Evolutionary conservation across 2,888 invertebrate genomes (phyloP).

Genomic region (Hybos culiciformis): DNA sequence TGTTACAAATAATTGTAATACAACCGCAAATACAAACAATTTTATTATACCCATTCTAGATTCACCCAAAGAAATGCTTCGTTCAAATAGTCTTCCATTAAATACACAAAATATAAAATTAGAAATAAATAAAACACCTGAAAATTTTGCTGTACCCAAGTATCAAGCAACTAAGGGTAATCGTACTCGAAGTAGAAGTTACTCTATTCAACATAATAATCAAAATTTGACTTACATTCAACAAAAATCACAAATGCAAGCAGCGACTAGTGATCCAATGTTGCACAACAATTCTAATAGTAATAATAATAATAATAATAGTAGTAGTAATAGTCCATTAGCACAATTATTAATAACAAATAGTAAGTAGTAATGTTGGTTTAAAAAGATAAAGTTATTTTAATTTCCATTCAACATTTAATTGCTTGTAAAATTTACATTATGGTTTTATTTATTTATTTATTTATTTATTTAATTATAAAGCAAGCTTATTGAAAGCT

Average conservation of each 20-base stretch:
- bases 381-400: background rate
- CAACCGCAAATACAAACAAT: background rate
- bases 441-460: no score
- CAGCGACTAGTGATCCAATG: slow-evolving; percentile 64
- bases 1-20: slow-evolving; percentile 16
- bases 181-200: slow-evolving; percentile 14
- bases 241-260: slow-evolving; percentile 47
- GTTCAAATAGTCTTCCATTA: slow-evolving; percentile 48
- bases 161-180: slow-evolving; percentile 16
- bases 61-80: slow-evolving; percentile 40
- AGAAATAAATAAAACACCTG: slow-evolving; percentile 22
- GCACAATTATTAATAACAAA: slow-evolving; percentile 61
- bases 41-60: slow-evolving; percentile 15
- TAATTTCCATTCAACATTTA: background rate
- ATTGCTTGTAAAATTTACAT: no score
- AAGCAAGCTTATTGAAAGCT: no score
- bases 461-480: no score
- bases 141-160: slow-evolving; percentile 32
- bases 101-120: slow-evolving; percentile 40
- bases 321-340: slow-evolving; percentile 64
- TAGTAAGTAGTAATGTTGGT: slow-evolving; percentile 16
- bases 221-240: slow-evolving; percentile 1
- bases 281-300: no score
- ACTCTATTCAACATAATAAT: slow-evolving; percentile 20
- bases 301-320: no score